Evolutionary conservation across 37 sponge, comb jelly and placozoan species (phyloP).

Genomic region (Theonella swinhoei): DNA sequence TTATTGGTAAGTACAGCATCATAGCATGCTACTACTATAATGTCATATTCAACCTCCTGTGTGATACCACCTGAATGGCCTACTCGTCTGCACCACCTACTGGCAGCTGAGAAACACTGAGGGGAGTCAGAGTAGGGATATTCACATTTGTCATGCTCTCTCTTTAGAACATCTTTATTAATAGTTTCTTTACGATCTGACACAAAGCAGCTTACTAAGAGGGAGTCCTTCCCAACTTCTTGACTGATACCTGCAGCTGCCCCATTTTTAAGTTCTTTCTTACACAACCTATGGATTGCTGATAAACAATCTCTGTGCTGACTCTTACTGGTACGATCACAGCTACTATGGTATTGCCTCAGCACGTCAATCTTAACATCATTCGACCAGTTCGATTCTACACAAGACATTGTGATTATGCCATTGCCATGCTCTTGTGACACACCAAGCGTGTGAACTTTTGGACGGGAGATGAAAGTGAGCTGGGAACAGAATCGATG

Average conservation of each 20-base stretch:
- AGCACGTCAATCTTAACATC: not conserved
- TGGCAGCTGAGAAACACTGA: constrained; percentile 6
- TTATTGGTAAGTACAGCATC: not conserved
- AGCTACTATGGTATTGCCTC: not conserved
- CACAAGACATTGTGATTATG: not conserved
- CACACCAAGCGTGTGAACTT: not conserved
- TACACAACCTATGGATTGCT: constrained; percentile 12
- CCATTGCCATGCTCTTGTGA: not conserved
- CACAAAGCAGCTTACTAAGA: not conserved
- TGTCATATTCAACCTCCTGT: not conserved
- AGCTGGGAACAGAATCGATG: constrained; percentile 1
- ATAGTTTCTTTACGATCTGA: constrained; percentile 2
- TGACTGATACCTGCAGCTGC: constrained; percentile 7
- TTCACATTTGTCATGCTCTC: not conserved
- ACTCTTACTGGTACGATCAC: not conserved
- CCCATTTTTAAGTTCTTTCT: not conserved
- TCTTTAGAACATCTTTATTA: not conserved
- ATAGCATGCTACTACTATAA: constrained; percentile 11
- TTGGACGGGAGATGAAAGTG: not conserved
- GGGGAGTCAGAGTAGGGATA: constrained; percentile 13
- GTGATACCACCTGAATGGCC: constrained; percentile 8
- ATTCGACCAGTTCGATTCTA: constrained; percentile 1
- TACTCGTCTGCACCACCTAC: constrained; percentile 3
- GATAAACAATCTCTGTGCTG: constrained; percentile 8
- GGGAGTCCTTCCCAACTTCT: not conserved